A percentile compares a stretch with the other conserved stretches of the same genome.
Evolutionary conservation across 1,140 invertebrate species (phyloP).

Genomic region (Lordiphosa mommai): DNA sequence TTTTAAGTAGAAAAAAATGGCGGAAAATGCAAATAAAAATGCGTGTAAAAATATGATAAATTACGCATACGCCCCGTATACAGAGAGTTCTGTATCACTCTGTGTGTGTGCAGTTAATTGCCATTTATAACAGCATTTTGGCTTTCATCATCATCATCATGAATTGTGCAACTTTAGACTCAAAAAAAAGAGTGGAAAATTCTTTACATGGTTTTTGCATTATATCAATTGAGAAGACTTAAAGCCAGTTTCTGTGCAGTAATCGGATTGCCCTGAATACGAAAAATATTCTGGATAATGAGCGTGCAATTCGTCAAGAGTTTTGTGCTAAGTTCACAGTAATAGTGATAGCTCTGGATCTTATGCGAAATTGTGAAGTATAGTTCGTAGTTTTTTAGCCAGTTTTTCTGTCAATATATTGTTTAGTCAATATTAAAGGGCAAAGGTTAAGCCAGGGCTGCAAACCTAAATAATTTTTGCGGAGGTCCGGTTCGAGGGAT

Average conservation of each 20-base stretch:
- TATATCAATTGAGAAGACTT: slow-evolving; percentile 16
- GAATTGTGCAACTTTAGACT: background rate
- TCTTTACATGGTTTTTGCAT: slow-evolving; percentile 8
- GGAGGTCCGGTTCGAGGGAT: too few species aligned
- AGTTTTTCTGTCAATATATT: too few species aligned
- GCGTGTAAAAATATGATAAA: slow-evolving; percentile 63
- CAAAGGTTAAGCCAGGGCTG: too few species aligned
- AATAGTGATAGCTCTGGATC: too few species aligned
- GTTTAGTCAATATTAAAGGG: too few species aligned
- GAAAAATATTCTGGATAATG: background rate
- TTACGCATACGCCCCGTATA: slow-evolving; percentile 48
- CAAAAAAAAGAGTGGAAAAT: background rate
- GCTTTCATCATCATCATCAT: slow-evolving; percentile 16
- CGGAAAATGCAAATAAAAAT: slow-evolving; percentile 52
- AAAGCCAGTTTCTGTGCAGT: slow-evolving; percentile 13
- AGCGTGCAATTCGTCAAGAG: background rate
- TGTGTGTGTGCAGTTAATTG: slow-evolving; percentile 50
- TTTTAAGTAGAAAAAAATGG: slow-evolving; percentile 50
- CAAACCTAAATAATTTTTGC: too few species aligned
- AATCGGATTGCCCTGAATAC: slow-evolving; percentile 5
- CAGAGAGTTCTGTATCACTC: background rate
- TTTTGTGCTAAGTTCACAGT: too few species aligned
- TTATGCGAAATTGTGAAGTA: too few species aligned
- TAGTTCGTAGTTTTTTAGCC: too few species aligned
- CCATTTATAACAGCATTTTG: slow-evolving; percentile 50